A percentile compares a stretch with the other conserved stretches of the same genome.
Evolutionary conservation across 2,797 vertebrate species (phyloP).

Genomic region (Naso thynnoides): DNA sequence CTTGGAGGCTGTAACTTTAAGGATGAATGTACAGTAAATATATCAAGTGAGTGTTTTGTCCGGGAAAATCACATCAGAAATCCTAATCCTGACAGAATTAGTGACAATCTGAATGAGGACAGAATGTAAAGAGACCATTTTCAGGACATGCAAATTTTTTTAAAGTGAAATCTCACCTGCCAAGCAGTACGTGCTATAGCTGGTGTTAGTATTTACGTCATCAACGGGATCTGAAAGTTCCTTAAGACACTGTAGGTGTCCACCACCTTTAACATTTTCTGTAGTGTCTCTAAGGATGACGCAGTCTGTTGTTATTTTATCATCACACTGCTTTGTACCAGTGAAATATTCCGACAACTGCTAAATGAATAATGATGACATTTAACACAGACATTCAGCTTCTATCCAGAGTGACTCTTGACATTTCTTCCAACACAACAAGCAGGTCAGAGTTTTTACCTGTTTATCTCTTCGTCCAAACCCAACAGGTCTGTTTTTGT

Average conservation of each 20-base stretch:
- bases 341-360: too few relatives aligned
- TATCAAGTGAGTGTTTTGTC: neutral
- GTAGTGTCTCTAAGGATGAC: neutral
- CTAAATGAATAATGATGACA: neutral
- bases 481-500: neutral
- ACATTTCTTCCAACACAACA: too few relatives aligned
- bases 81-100: neutral
- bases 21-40: too few relatives aligned
- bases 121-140: neutral
- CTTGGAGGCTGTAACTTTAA: neutral
- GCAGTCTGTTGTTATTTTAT: too few relatives aligned
- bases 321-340: too few relatives aligned
- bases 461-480: neutral
- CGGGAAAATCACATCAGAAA: neutral
- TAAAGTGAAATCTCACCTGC: neutral
- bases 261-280: neutral
- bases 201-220: neutral
- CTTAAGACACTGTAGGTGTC: too few relatives aligned
- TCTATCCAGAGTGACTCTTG: too few relatives aligned
- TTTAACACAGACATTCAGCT: neutral
- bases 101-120: neutral
- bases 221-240: neutral
- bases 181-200: neutral
- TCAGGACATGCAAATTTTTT: neutral
- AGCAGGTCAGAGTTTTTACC: too few relatives aligned